A percentile compares a stretch with the other conserved stretches of the same genome.
Conservation (phyloP, 2,888 invertebrate genomes). For the Lucinisca nassula region DNA sequence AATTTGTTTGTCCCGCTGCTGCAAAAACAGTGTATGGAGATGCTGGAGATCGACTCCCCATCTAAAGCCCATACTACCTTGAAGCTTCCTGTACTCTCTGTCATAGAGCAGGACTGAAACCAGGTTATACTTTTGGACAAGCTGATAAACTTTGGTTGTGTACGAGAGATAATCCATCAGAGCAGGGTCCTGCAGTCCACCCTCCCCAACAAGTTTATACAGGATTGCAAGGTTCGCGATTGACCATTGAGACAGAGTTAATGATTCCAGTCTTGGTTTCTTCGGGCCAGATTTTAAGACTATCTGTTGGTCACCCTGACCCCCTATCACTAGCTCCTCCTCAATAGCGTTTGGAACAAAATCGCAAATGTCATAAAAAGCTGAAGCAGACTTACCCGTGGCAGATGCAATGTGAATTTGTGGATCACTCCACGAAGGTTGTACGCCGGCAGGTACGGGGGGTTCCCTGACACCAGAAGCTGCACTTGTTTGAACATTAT, state of each 20-base stretch:
- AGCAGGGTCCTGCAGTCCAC: neutral
- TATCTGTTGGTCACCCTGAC: neutral
- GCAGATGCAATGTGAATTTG: neutral
- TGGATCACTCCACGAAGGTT: neutral
- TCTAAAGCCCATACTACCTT: neutral
- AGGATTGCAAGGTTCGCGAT: neutral
- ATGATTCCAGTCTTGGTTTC: neutral
- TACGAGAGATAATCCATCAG: neutral
- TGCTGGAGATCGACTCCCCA: neutral
- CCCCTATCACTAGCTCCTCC: neutral
- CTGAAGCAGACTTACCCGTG: neutral
- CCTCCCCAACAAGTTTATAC: neutral
- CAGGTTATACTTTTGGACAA: neutral
- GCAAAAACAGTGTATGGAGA: neutral
- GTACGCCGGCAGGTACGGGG: neutral
- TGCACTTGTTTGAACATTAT: too few species aligned
- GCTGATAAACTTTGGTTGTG: neutral
- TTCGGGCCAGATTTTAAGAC: neutral
- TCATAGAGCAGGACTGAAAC: neutral
- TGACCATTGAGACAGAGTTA: neutral
- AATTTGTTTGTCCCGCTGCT: neutral
- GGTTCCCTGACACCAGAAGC: neutral
- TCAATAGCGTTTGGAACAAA: neutral
- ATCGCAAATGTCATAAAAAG: neutral
- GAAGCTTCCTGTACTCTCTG: neutral